phyloP scores from a whole-genome alignment of 2,888 invertebrate species.

The Linnaemya vulpina region DNA sequence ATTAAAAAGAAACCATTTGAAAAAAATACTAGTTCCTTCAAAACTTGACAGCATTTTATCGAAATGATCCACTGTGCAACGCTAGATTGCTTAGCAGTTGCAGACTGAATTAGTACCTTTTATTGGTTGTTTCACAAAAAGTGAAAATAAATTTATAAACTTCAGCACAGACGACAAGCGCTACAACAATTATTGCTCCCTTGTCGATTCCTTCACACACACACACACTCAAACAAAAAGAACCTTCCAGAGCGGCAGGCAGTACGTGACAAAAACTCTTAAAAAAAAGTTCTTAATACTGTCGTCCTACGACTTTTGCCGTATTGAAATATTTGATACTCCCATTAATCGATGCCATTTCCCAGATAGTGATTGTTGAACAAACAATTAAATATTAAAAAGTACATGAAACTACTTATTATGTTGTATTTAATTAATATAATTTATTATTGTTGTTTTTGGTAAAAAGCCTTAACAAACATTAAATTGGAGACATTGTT shows the following conservation, averaged over 20 bases:
- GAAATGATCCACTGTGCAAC: no score
- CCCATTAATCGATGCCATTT: neutral
- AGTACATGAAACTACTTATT: neutral
- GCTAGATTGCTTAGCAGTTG: no score
- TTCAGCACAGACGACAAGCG: neutral
- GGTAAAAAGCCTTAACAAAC: neutral
- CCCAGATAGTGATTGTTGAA: neutral
- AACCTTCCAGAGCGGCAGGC: neutral
- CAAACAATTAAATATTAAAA: neutral
- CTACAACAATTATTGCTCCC: neutral
- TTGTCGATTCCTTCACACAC: neutral
- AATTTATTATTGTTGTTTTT: neutral
- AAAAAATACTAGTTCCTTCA: no score
- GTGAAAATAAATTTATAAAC: no score
- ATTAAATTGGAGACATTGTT: neutral
- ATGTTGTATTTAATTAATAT: constrained; percentile 12
- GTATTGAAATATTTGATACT: neutral
- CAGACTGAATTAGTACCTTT: no score
- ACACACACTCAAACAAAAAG: no score
- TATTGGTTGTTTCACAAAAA: no score
- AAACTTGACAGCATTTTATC: no score
- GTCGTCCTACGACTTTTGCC: neutral
- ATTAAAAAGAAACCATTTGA: no score
- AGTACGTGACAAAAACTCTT: neutral
- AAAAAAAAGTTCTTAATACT: neutral